Evolutionary conservation across 2,797 vertebrate species (phyloP).

Genomic region (Emys orbicularis): DNA sequence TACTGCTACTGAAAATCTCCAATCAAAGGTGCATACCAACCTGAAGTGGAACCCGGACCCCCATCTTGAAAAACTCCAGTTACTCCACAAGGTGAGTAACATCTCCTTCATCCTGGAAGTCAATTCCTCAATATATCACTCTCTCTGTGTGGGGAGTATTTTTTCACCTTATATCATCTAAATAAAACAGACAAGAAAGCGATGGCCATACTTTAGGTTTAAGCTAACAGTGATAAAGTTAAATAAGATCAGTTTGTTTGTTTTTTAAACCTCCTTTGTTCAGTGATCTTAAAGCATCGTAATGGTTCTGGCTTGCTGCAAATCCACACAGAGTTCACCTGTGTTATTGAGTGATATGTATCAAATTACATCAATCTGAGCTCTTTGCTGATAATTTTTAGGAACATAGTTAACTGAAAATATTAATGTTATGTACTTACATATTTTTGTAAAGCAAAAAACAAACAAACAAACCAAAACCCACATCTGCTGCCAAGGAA

Average conservation of each 20-base stretch:
- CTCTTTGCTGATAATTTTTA: background rate
- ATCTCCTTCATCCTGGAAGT: background rate
- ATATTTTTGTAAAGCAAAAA: background rate
- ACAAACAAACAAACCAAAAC: background rate
- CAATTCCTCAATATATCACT: background rate
- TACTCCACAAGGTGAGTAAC: background rate
- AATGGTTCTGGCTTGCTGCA: background rate
- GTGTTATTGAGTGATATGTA: background rate
- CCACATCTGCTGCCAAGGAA: background rate
- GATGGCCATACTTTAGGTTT: background rate
- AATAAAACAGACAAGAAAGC: background rate
- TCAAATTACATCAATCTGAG: fast-evolving
- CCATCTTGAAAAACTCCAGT: no score
- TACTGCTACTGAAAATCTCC: no score
- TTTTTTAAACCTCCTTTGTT: background rate
- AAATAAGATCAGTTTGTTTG: no score
- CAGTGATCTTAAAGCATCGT: background rate
- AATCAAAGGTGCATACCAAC: no score
- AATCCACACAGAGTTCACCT: background rate
- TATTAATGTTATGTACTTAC: background rate
- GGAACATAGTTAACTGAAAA: background rate
- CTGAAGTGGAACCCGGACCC: no score
- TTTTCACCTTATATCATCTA: background rate
- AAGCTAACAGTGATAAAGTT: background rate
- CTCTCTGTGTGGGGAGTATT: background rate